phyloP scores from a whole-genome alignment of 2,797 vertebrate species.

The Tamandua tetradactyla region DNA sequence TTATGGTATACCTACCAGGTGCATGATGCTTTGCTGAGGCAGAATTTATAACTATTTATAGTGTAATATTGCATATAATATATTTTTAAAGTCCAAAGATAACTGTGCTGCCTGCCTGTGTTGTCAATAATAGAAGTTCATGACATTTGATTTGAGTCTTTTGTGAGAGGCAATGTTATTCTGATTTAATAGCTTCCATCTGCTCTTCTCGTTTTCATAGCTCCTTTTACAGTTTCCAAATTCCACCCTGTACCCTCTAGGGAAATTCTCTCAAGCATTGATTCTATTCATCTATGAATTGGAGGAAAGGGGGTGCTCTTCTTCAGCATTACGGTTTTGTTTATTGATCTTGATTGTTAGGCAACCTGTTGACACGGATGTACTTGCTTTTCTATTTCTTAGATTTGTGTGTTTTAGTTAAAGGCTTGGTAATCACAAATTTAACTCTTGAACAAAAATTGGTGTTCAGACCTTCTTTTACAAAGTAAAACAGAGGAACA shows the following conservation, averaged over 20 bases:
- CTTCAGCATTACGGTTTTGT: conserved; percentile 69
- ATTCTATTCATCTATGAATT: conserved; percentile 75
- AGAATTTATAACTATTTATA: conserved; percentile 76
- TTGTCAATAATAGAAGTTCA: conserved; percentile 79
- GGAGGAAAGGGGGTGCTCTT: conserved; percentile 48
- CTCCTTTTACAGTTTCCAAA: conserved; percentile 77
- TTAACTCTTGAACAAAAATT: conserved; percentile 20
- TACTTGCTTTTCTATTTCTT: conserved; percentile 42
- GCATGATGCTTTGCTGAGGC: conserved; percentile 52
- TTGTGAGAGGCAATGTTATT: conserved; percentile 74
- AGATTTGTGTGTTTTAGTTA: background rate
- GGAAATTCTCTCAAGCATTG: conserved; percentile 77
- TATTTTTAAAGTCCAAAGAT: conserved; percentile 80
- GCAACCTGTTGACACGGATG: conserved; percentile 69
- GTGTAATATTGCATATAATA: conserved; percentile 64
- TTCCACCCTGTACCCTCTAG: conserved; percentile 71
- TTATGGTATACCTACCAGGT: conserved; percentile 72
- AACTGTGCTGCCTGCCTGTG: conserved; percentile 71
- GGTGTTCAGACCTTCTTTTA: conserved; percentile 67
- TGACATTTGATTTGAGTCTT: conserved; percentile 78
- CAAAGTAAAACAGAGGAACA: conserved; percentile 25
- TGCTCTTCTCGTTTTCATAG: conserved; percentile 64
- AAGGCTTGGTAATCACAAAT: conserved; percentile 10
- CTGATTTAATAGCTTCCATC: conserved; percentile 71
- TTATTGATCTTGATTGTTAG: conserved; percentile 75